phyloP scores from a whole-genome alignment of 2,797 vertebrate genomes.

The Myripristis murdjan region DNA sequence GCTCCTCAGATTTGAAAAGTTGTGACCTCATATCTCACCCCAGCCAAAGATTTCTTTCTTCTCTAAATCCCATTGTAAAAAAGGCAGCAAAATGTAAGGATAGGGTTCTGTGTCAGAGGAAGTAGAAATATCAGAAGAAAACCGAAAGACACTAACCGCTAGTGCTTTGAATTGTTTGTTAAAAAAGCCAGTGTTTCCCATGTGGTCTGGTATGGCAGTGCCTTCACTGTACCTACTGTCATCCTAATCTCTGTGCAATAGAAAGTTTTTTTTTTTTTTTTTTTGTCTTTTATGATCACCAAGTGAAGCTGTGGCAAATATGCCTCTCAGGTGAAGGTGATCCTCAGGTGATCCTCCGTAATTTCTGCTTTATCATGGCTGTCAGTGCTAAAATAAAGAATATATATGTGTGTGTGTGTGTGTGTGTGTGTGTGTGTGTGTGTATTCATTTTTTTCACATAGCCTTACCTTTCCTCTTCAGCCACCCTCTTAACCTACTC shows the following conservation, averaged over 20 bases:
- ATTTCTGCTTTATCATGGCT: slow-evolving; percentile 22
- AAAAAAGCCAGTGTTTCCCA: background rate
- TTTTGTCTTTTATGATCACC: slow-evolving; percentile 20
- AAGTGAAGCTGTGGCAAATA: slow-evolving; percentile 29
- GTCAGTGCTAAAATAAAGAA: slow-evolving; percentile 12
- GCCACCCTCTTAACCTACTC: background rate
- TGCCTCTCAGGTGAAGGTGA: too few relatives aligned
- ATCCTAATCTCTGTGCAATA: slow-evolving; percentile 39
- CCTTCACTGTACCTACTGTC: slow-evolving; percentile 36
- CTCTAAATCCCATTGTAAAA: slow-evolving; percentile 17
- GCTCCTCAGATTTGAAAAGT: slow-evolving; percentile 30
- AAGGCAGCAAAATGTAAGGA: background rate
- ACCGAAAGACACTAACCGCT: background rate
- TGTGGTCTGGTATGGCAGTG: slow-evolving; percentile 14
- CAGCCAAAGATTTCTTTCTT: slow-evolving; percentile 24
- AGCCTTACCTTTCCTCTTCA: too few relatives aligned
- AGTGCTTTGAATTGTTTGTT: slow-evolving; percentile 1
- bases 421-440: too few relatives aligned
- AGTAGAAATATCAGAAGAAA: background rate
- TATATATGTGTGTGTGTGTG: too few relatives aligned
- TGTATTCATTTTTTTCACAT: too few relatives aligned
- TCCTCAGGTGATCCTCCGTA: slow-evolving; percentile 25
- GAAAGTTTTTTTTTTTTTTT: slow-evolving; percentile 42
- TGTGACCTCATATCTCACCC: slow-evolving; percentile 34
- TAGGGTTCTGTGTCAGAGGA: background rate